Evolutionary conservation across 1,140 invertebrate genomes (phyloP), one percentile per base, ranked within the genome.

Genomic region (Diprion similis): DNA sequence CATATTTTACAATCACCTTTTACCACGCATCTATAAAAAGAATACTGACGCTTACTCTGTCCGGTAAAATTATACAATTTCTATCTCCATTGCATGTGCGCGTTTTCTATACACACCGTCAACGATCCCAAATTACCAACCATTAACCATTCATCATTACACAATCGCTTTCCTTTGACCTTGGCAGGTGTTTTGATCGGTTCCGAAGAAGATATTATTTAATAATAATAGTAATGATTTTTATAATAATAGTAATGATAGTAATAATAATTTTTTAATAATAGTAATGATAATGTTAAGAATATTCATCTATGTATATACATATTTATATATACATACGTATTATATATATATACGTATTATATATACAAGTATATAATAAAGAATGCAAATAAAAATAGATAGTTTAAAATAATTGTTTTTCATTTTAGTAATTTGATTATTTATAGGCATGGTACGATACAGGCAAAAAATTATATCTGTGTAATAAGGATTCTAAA

Each of bases 361-460:
- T n/a, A n/a, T n/a, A 75, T 80, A 82, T 74, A 81, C 72, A 74
- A 75, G 77, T 72, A 70, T 71, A 73, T 75, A 75, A 77, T 82
- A 81, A 79, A 84, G 80, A 83, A 81, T 84, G 78, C 80, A 85
- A 86, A 86, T 80, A 81, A 85, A 85, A 86, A 83, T 84, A 85
- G 77, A 85, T 81, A 83, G 79, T 82, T 82, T 78, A 82, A 84
- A 84, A 85, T 83, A 83, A 82, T 76, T 78, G 24, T 76, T 75
- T 79, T 74, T 59, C 37, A 15, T 73, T 66, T 66, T 71, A 51
- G 59, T 11, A 64, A 1, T 71, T 71, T 3, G 10, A 64, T 64
- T 71, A 37, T 71, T 64, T 71, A 71, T 24, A 66, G 59, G 66
- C 17, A 18, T 59, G 66, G 66, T 8, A 37, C 18, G 66, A 46